phyloP scores from a whole-genome alignment of 2,888 invertebrate genomes.

The Gordius sp. region DNA sequence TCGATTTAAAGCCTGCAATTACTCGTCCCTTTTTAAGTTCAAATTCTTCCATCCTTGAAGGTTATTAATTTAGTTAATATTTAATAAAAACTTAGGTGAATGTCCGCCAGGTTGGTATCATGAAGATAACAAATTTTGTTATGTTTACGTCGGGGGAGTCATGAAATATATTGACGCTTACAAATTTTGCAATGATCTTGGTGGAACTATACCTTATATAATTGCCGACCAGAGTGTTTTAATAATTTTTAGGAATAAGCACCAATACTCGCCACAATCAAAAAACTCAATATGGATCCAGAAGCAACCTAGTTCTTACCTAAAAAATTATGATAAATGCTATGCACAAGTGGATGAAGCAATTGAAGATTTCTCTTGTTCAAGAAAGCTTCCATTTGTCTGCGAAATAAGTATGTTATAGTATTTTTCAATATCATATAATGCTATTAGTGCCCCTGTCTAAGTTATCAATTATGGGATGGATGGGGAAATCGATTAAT shows the following conservation, averaged over 20 bases:
- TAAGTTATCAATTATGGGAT: background rate
- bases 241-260: background rate
- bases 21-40: too few species aligned
- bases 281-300: background rate
- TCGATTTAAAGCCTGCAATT: too few species aligned
- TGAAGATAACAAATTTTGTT: background rate
- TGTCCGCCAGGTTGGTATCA: background rate
- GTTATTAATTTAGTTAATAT: too few species aligned
- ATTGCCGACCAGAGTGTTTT: background rate
- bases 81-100: background rate
- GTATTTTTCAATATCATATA: background rate
- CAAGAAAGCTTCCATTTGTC: background rate
- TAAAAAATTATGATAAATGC: conserved; percentile 7
- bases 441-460: background rate
- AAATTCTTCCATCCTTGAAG: too few species aligned
- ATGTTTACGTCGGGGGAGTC: background rate
- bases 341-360: background rate
- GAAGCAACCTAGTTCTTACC: conserved; percentile 1
- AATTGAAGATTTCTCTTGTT: background rate
- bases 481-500: background rate
- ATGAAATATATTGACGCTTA: background rate
- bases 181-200: background rate
- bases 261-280: background rate
- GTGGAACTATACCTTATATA: background rate
- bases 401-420: background rate